Evolutionary conservation across 2,797 vertebrate species (phyloP).

Genomic region (Staurois parvus): DNA sequence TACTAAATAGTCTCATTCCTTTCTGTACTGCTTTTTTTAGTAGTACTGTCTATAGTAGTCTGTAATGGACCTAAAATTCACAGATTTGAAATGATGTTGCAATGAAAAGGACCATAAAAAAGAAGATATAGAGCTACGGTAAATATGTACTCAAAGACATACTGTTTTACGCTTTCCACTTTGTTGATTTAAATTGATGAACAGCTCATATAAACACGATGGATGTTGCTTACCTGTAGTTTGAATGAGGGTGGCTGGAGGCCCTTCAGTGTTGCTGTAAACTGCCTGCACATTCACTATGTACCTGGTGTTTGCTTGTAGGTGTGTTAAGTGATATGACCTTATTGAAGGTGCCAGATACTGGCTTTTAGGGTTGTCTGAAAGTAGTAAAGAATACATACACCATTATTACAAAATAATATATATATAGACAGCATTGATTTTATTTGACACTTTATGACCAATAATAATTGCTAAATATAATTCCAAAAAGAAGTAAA

Average conservation of each 20-base stretch:
- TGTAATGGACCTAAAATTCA: too few relatives aligned
- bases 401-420: background rate
- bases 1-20: too few relatives aligned
- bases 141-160: too few relatives aligned
- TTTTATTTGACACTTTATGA: background rate
- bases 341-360: conserved; percentile 78
- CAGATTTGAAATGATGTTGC: too few relatives aligned
- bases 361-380: conserved; percentile 69
- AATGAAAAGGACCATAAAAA: too few relatives aligned
- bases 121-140: too few relatives aligned
- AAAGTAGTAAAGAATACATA: conserved; percentile 67
- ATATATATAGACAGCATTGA: background rate
- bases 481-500: too few relatives aligned
- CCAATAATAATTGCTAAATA: too few relatives aligned
- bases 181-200: too few relatives aligned
- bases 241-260: conserved; percentile 83
- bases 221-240: conserved; percentile 77
- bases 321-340: conserved; percentile 72
- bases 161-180: too few relatives aligned
- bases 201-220: background rate
- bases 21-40: too few relatives aligned
- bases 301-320: conserved; percentile 80
- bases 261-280: conserved; percentile 84
- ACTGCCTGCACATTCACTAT: conserved; percentile 78
- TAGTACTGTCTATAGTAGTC: too few relatives aligned